Base-by-base conservation (phyloP, 1,140 invertebrate genomes). In the Rhagoletis zephyria region DNA sequence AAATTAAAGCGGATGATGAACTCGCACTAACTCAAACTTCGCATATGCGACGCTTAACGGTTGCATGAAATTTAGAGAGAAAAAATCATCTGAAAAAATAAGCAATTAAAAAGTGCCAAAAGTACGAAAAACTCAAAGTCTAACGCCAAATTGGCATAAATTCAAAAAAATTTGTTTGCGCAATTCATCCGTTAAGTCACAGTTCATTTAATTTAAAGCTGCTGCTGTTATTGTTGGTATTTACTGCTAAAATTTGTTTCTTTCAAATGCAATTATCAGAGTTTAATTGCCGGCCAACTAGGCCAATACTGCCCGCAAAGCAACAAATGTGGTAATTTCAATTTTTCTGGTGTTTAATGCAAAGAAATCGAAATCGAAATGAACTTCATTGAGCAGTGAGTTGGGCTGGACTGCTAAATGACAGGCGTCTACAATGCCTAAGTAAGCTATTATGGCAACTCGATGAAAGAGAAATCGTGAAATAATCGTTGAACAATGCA, bases 261-360 rank as follows among this genome's bases (percentile, higher is more conserved):
- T 74, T n/a, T 3, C 16, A 16, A 16, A 51, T 7, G 48, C 45
- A 51, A 48, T 74, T 74, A 40, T 74, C 14, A 42, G 16, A 51
- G n/a, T 74, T 74, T 81, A 81, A 81, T 81, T 81, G 48, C 48
- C n/a, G 48, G 74, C 74, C 48, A 81, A 81, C 48, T 56, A 81
- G 74, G 74, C 74, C 74, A 81, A 81, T 30, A 81, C 4, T 4
- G 16, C 4, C 12, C 40, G 61, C 7, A 48, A 74, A 45, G 6
- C 12, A 42, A 12, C 42, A 3, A 81, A 56, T 56, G 48, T 3
- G 9, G 12, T 81, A 9, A 81, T 56, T 56, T 81, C 3, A 51
- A 56, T 56, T 81, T 56, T 19, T 6, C 2, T 81, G n/a, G 6
- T 56, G 14, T 56, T 81, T 59, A 48, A 6, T 81, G 74, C 56